Evolutionary conservation across 2,113 vertebrate genomes (phyloP).

Genomic region (Zapornia atra): DNA sequence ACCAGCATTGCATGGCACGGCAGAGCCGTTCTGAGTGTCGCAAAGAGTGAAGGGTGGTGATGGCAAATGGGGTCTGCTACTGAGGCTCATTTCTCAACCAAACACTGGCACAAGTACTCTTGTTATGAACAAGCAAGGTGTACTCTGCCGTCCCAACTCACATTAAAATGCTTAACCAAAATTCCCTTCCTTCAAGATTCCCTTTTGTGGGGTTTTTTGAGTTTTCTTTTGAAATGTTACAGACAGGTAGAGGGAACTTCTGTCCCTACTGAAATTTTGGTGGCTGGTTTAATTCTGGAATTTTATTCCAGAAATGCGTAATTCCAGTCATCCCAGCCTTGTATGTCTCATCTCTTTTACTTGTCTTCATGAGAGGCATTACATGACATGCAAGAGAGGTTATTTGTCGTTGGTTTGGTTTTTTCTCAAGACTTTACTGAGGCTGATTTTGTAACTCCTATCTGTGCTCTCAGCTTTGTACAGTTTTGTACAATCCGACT

Average conservation of each 20-base stretch:
- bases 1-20: slow-evolving; percentile 34
- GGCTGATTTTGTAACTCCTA: background rate
- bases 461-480: background rate
- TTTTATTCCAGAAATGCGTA: background rate
- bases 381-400: background rate
- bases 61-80: slow-evolving; percentile 57
- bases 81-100: background rate
- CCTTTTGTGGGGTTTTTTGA: background rate
- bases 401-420: background rate
- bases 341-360: background rate
- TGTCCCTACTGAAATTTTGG: background rate
- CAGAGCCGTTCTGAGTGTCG: background rate
- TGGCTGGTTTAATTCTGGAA: background rate
- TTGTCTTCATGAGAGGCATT: background rate
- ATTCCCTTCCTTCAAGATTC: background rate
- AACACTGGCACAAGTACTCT: background rate
- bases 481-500: background rate
- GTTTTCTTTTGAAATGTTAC: background rate
- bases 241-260: background rate
- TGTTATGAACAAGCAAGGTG: background rate
- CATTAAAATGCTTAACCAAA: background rate
- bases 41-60: background rate
- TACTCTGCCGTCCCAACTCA: background rate
- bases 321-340: background rate
- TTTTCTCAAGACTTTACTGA: background rate